Evolutionary conservation across 2,888 invertebrate genomes (phyloP).

Genomic region (Catocala fraxini): DNA sequence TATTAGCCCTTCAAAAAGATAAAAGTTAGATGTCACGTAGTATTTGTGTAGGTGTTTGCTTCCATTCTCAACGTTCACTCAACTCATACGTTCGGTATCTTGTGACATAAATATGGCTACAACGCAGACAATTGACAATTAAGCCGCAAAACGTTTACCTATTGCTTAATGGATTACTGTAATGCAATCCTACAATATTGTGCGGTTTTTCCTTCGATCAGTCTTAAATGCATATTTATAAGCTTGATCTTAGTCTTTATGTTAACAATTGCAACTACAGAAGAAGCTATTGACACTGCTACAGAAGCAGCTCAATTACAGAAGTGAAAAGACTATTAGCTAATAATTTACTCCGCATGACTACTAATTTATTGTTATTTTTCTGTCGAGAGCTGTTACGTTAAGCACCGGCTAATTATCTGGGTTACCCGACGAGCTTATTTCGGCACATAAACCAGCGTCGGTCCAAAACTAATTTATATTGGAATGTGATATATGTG

Average conservation of each 20-base stretch:
- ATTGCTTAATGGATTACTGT: constrained; percentile 19
- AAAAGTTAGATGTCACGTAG: no score
- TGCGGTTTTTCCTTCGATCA: constrained; percentile 22
- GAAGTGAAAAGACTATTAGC: constrained; percentile 18
- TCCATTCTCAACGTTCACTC: not conserved
- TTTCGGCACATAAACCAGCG: constrained; percentile 79
- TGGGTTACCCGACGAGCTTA: constrained; percentile 66
- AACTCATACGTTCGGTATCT: not conserved
- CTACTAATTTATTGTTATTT: constrained; percentile 49
- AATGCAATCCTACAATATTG: constrained; percentile 30
- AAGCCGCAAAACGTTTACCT: constrained; percentile 22
- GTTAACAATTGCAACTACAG: no score
- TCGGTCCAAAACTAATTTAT: constrained; percentile 84
- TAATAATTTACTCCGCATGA: constrained; percentile 27
- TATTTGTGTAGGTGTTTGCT: no score
- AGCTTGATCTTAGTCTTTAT: no score
- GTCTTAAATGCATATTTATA: constrained; percentile 13
- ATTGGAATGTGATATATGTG: constrained; percentile 86
- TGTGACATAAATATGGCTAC: not conserved
- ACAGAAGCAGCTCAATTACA: not conserved
- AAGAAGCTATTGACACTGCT: not conserved
- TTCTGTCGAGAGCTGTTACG: constrained; percentile 54
- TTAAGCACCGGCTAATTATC: constrained; percentile 69
- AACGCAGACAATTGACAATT: constrained; percentile 20
- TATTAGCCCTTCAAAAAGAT: no score